phyloP scores from a whole-genome alignment of 2,113 vertebrate genomes.

The Sapajus apella region DNA sequence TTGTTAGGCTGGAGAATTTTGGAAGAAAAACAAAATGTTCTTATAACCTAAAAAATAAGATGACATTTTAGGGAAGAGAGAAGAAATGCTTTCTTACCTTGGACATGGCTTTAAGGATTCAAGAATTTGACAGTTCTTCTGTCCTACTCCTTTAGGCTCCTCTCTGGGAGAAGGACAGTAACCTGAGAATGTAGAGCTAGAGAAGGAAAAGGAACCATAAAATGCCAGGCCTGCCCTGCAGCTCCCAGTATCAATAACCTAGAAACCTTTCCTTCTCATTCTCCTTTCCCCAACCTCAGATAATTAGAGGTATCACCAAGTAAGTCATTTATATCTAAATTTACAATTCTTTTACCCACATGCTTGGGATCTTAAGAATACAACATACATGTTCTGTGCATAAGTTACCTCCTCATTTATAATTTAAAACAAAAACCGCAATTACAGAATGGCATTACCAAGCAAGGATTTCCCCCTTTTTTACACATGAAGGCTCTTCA shows the following conservation, averaged over 20 bases:
- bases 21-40: not conserved
- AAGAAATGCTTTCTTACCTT: slow-evolving; percentile 59
- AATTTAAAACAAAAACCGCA: not conserved
- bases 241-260: not conserved
- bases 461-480: not conserved
- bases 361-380: not conserved
- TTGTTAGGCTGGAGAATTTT: not conserved
- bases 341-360: not conserved
- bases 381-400: not conserved
- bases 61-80: not conserved
- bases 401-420: not conserved
- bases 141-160: not conserved
- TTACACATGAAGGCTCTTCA: not conserved
- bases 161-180: not conserved
- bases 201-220: not conserved
- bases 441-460: not conserved
- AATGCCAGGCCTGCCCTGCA: not conserved
- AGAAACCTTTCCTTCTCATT: not conserved
- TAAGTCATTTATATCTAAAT: not conserved
- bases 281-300: not conserved
- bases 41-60: not conserved
- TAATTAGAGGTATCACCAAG: not conserved
- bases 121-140: not conserved
- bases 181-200: not conserved
- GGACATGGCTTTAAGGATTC: slow-evolving; percentile 68